Evolutionary conservation across 2,797 vertebrate species (phyloP).

Genomic region (Myiothlypis coronata): DNA sequence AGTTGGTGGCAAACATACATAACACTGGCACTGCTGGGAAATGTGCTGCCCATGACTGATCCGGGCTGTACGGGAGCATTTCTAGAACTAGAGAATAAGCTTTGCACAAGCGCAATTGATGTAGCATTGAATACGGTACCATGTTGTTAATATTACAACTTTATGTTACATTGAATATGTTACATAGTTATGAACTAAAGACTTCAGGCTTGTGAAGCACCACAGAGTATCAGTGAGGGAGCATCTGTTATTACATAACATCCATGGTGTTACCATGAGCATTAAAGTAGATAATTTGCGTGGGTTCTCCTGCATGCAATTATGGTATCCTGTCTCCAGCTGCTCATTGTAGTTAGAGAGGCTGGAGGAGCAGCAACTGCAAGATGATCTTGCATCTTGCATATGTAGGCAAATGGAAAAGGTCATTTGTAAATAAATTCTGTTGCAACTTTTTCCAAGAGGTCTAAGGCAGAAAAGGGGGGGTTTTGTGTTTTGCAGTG

Average conservation of each 20-base stretch:
- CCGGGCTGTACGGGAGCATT: neutral
- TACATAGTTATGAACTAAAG: neutral
- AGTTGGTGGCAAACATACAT: accelerated
- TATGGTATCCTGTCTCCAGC: neutral
- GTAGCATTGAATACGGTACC: neutral
- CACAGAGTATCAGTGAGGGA: neutral
- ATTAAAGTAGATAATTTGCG: neutral
- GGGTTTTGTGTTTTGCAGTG: neutral
- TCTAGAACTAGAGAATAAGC: neutral
- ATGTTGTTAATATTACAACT: neutral
- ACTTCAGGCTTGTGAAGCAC: neutral
- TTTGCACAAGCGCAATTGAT: neutral
- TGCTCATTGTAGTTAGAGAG: neutral
- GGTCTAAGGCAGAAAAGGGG: neutral
- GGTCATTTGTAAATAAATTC: neutral
- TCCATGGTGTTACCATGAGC: neutral
- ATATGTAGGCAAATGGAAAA: neutral
- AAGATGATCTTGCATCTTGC: neutral
- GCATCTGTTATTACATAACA: neutral
- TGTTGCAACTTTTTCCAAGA: neutral
- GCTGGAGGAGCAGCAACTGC: neutral
- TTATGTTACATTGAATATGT: neutral
- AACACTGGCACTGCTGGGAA: neutral
- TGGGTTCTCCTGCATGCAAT: neutral
- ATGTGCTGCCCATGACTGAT: neutral